These are phyloP conservation scores for Plodia interpunctella DNA, from an alignment of 1,140 invertebrate genomes.

Conservation along the genomic window DNA sequence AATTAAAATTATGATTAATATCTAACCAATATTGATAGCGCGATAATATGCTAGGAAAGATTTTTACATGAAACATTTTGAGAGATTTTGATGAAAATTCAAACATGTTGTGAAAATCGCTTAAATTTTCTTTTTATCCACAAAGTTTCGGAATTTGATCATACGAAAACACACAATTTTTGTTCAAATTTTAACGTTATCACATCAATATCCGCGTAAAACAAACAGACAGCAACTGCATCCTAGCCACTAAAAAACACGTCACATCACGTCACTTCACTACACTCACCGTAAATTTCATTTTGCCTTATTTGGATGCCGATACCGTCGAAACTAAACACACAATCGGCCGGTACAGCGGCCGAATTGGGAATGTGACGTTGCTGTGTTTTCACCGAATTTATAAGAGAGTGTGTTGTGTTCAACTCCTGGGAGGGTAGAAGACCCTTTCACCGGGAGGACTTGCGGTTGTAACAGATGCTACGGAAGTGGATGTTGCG, in stretches of 20 bases:
- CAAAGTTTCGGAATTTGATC: too few relatives aligned
- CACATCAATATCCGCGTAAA: too few relatives aligned
- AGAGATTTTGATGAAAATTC: too few relatives aligned
- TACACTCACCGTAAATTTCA: constrained; percentile 76
- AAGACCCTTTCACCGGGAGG: constrained; percentile 71
- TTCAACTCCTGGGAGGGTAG: constrained; percentile 62
- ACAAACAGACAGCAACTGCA: not conserved
- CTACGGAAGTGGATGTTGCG: constrained; percentile 55
- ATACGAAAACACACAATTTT: too few relatives aligned
- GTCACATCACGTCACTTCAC: constrained; percentile 30
- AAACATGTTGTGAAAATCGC: too few relatives aligned
- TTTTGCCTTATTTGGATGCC: constrained; percentile 56
- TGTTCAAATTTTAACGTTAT: too few relatives aligned
- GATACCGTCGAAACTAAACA: constrained; percentile 56
- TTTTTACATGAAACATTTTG: too few relatives aligned
- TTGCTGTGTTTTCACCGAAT: constrained; percentile 65
- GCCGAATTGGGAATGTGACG: constrained; percentile 74
- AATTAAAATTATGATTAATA: too few relatives aligned
- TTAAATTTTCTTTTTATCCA: too few relatives aligned
- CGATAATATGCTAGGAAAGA: too few relatives aligned
- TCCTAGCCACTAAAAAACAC: constrained; percentile 4
- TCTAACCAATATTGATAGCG: too few relatives aligned
- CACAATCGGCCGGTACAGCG: constrained; percentile 61
- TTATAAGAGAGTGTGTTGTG: constrained; percentile 62
- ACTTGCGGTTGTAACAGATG: constrained; percentile 67